Conservation (phyloP, 1,140 invertebrate genomes). For the Drosophila ananassae region DNA sequence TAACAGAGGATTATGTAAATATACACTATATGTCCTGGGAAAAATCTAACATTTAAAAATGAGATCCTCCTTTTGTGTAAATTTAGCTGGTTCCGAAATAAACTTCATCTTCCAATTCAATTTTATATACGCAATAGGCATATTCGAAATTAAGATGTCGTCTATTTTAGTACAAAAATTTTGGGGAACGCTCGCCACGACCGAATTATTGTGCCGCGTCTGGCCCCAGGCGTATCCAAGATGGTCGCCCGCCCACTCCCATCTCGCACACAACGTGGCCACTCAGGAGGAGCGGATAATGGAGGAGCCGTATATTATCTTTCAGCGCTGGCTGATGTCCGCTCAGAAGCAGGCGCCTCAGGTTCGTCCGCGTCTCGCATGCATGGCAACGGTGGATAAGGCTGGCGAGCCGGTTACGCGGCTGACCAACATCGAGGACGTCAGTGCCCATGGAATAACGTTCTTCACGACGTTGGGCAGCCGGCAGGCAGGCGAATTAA, state of each 20-base stretch:
- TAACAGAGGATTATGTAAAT: too few relatives aligned
- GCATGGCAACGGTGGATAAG: conserved; percentile 91
- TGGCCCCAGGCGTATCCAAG: not conserved
- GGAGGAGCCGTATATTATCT: conserved; percentile 53
- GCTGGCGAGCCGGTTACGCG: conserved; percentile 90
- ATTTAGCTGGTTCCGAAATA: not conserved
- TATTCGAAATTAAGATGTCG: conserved; percentile 24
- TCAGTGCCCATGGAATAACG: conserved; percentile 90
- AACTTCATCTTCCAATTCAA: not conserved
- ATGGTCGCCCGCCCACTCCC: not conserved
- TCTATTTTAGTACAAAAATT: conserved; percentile 13
- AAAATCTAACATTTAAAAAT: too few relatives aligned
- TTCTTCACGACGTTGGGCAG: conserved; percentile 93
- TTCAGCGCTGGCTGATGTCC: conserved; percentile 45
- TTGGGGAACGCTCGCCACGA: not conserved
- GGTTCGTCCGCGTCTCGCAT: conserved; percentile 92
- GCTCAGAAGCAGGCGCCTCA: conserved; percentile 29
- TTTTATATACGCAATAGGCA: not conserved
- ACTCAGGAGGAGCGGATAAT: conserved; percentile 26
- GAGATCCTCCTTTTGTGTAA: too few relatives aligned
- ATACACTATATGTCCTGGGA: too few relatives aligned
- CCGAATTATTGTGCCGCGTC: conserved; percentile 6
- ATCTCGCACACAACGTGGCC: not conserved
- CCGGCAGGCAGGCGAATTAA: conserved; percentile 90
- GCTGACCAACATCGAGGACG: conserved; percentile 91